Percentiles rank a stretch among this genome's conserved stretches.
These are phyloP conservation scores for Metallyticus violacea DNA, from an alignment of 2,888 invertebrate species.

Conservation along the genomic window DNA sequence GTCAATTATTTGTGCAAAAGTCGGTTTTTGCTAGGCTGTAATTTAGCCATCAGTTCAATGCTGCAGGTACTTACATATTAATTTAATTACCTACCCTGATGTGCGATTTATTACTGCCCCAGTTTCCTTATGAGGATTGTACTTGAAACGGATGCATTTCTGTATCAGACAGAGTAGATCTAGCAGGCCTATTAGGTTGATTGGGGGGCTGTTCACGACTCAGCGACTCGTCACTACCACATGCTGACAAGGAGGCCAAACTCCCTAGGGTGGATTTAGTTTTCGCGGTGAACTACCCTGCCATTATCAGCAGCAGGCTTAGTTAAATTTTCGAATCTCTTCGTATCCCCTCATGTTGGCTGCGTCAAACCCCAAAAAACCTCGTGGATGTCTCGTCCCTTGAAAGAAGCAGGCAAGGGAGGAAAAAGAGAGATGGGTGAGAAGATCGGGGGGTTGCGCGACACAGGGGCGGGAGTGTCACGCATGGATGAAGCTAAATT, in stretches of 20 bases:
- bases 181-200: constrained; percentile 14
- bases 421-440: neutral
- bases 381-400: neutral
- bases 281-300: neutral
- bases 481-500: constrained; percentile 34
- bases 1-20: too few species aligned
- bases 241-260: neutral
- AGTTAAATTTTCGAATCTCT: neutral
- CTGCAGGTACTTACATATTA: neutral
- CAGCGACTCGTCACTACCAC: neutral
- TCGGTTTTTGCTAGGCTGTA: too few species aligned
- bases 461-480: constrained; percentile 21
- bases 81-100: neutral
- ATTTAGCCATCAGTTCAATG: too few species aligned
- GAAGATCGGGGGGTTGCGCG: constrained; percentile 14
- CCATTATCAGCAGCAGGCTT: neutral
- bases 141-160: neutral
- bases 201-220: neutral
- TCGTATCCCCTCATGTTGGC: neutral
- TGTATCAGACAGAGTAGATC: neutral
- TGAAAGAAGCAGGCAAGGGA: neutral
- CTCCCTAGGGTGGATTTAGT: neutral
- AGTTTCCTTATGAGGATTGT: neutral
- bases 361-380: neutral
- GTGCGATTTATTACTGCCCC: too few species aligned